phyloP scores from a whole-genome alignment of 2,888 invertebrate species.

The Dorcus parallelipipedus region DNA sequence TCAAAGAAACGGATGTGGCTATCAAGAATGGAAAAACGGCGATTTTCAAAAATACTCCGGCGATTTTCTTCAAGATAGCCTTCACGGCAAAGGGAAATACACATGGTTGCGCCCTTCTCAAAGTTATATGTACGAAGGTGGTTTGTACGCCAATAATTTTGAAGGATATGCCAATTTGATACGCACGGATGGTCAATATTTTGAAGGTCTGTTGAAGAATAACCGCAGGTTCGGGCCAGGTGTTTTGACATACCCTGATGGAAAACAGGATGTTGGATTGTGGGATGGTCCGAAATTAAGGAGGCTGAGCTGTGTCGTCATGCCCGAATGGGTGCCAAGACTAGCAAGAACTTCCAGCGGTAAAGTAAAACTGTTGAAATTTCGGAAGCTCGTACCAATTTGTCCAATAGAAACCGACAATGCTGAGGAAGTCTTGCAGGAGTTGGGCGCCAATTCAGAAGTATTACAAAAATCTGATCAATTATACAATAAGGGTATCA shows the following conservation, averaged over 20 bases:
- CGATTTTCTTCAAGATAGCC: slow-evolving; percentile 46
- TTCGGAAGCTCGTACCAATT: slow-evolving; percentile 37
- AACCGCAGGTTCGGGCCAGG: slow-evolving; percentile 59
- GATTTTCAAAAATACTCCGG: slow-evolving; percentile 50
- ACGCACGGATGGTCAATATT: slow-evolving; percentile 50
- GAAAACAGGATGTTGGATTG: slow-evolving; percentile 55
- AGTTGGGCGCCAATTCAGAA: slow-evolving; percentile 26
- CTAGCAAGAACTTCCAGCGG: slow-evolving; percentile 34
- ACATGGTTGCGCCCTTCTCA: slow-evolving; percentile 33
- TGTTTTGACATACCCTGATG: slow-evolving; percentile 47
- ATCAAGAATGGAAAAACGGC: slow-evolving; percentile 19
- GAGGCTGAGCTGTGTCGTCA: slow-evolving; percentile 41
- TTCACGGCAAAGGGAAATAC: slow-evolving; percentile 55
- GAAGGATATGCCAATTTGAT: slow-evolving; percentile 57
- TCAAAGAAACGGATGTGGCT: slow-evolving; percentile 19
- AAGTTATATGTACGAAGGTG: slow-evolving; percentile 48
- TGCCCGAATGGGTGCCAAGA: slow-evolving; percentile 32
- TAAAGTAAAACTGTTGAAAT: slow-evolving; percentile 36
- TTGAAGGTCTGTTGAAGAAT: slow-evolving; percentile 50
- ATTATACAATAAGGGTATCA: slow-evolving; percentile 35
- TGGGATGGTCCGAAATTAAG: slow-evolving; percentile 53
- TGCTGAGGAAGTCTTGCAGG: slow-evolving; percentile 28
- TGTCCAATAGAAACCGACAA: slow-evolving; percentile 20
- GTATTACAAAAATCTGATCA: slow-evolving; percentile 21
- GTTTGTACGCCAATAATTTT: slow-evolving; percentile 52